phyloP scores from a whole-genome alignment of 1,140 invertebrate genomes.

The Drosophila nigromelanica region DNA sequence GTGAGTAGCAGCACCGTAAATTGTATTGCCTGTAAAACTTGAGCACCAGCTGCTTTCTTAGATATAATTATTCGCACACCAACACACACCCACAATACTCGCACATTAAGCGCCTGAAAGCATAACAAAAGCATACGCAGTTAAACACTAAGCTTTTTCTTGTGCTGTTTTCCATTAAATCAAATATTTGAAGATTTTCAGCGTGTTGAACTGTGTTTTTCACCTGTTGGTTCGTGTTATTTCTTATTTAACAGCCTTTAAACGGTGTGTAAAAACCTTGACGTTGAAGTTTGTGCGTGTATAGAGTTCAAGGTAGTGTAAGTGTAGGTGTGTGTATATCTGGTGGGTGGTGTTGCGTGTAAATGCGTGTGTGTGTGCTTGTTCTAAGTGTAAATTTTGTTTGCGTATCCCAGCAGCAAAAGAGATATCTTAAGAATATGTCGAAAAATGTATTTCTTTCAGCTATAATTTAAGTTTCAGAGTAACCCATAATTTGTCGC shows the following conservation, averaged over 20 bases:
- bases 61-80: conserved; percentile 50
- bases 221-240: conserved; percentile 46
- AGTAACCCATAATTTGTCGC: not conserved
- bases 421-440: not conserved
- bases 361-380: not conserved
- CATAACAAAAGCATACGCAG: conserved; percentile 67
- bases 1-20: conserved; percentile 44
- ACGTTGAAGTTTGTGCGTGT: conserved; percentile 37
- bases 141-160: conserved; percentile 35
- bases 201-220: conserved; percentile 12
- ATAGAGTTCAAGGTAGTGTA: too few species aligned
- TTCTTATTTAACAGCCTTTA: not conserved
- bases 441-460: not conserved
- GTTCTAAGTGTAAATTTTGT: not conserved
- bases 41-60: conserved; percentile 63
- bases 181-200: conserved; percentile 18
- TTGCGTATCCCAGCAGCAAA: not conserved
- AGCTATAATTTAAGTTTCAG: not conserved
- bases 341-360: conserved; percentile 17
- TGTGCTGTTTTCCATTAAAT: not conserved
- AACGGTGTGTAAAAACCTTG: conserved; percentile 52
- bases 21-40: conserved; percentile 33
- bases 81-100: conserved; percentile 17
- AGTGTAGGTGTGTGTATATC: conserved; percentile 3
- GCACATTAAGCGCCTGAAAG: conserved; percentile 37